Evolutionary conservation across 2,888 invertebrate genomes (phyloP).

Genomic region (Dasysyrphus tricinctus): DNA sequence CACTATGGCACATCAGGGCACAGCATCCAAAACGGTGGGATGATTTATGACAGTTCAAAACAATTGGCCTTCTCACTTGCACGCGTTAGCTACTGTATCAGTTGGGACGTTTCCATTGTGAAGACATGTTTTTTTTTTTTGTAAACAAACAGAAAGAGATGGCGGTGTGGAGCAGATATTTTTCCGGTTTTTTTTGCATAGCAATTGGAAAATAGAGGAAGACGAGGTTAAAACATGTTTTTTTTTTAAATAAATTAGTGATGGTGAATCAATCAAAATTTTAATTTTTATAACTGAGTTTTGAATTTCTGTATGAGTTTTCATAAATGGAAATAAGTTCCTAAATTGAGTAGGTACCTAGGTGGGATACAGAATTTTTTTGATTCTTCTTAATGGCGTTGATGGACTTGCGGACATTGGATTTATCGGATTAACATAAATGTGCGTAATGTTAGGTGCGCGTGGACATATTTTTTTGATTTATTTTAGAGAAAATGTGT

Average conservation of each 20-base stretch:
- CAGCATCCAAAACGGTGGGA: constrained; percentile 76
- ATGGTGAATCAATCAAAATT: constrained; percentile 56
- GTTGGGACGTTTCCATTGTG: constrained; percentile 64
- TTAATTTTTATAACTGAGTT: no score
- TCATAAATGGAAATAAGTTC: no score
- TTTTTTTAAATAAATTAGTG: constrained; percentile 25
- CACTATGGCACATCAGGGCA: background rate
- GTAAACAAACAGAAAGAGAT: constrained; percentile 68
- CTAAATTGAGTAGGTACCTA: no score
- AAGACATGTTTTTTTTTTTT: constrained; percentile 44
- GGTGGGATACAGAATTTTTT: constrained; percentile 12
- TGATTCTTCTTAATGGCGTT: constrained; percentile 14
- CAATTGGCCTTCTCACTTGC: constrained; percentile 78
- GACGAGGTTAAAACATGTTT: constrained; percentile 22
- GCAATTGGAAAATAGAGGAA: constrained; percentile 54
- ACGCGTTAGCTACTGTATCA: constrained; percentile 71
- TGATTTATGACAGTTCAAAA: constrained; percentile 83
- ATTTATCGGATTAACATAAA: constrained; percentile 78
- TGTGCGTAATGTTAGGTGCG: constrained; percentile 78
- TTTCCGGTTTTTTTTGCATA: constrained; percentile 41
- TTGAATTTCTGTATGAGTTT: no score
- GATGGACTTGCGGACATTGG: constrained; percentile 62
- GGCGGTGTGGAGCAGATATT: constrained; percentile 37
- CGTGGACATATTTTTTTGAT: constrained; percentile 37
- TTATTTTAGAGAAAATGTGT: background rate